phyloP scores from a whole-genome alignment of 2,113 vertebrate genomes.

The Brienomyrus brachyistius region DNA sequence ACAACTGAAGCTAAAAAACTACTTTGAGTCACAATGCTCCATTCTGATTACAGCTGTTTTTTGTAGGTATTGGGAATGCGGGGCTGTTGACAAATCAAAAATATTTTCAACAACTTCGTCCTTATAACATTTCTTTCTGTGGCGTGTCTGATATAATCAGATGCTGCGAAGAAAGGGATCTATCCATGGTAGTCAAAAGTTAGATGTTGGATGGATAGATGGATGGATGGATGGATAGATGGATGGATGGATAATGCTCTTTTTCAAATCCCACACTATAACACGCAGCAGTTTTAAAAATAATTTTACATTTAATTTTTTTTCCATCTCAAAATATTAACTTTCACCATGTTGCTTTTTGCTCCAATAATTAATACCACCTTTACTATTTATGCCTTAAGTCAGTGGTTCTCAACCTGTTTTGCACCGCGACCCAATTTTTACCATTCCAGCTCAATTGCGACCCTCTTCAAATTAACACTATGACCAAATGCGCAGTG shows the following conservation, averaged over 20 bases:
- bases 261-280: not conserved
- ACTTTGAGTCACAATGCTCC: not conserved
- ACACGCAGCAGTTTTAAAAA: not conserved
- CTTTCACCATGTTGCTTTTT: not conserved
- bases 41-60: not conserved
- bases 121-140: not conserved
- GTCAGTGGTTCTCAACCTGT: too few species aligned
- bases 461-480: too few species aligned
- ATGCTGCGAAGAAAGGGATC: not conserved
- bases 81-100: not conserved
- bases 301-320: not conserved
- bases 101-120: not conserved
- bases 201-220: not conserved
- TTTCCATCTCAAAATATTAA: not conserved
- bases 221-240: not conserved
- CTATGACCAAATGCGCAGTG: too few species aligned
- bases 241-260: not conserved
- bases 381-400: not conserved
- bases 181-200: not conserved
- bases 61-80: not conserved
- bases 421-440: too few species aligned
- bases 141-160: not conserved
- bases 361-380: not conserved
- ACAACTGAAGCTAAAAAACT: not conserved
- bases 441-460: too few species aligned